phyloP scores from a whole-genome alignment of 2,888 invertebrate species.

The Dione vanillae region DNA sequence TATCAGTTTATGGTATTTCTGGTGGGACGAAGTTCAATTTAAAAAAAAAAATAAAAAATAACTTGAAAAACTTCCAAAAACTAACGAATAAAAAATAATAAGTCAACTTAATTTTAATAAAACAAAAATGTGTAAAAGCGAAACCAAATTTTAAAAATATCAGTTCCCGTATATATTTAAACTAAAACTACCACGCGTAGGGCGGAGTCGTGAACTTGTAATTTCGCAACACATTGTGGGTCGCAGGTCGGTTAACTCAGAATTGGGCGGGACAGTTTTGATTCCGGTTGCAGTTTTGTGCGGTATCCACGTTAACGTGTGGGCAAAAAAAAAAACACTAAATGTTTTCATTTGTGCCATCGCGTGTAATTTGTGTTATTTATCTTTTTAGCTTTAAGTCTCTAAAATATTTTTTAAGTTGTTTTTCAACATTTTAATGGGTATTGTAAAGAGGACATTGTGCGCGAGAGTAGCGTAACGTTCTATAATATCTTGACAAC shows the following conservation, averaged over 20 bases:
- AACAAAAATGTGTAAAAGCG: not conserved
- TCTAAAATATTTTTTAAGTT: not conserved
- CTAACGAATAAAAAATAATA: too few relatives aligned
- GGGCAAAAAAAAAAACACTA: slow-evolving; percentile 42
- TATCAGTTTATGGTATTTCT: not conserved
- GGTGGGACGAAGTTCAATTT: not conserved
- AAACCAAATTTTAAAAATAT: not conserved
- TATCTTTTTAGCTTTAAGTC: slow-evolving; percentile 14
- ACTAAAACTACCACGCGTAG: slow-evolving; percentile 31
- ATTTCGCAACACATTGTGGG: slow-evolving; percentile 49
- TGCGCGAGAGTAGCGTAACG: too few relatives aligned
- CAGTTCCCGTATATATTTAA: slow-evolving; percentile 24
- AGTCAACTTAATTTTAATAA: not conserved
- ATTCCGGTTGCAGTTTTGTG: slow-evolving; percentile 62
- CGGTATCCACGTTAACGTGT: slow-evolving; percentile 44
- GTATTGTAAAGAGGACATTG: too few relatives aligned
- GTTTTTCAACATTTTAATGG: not conserved
- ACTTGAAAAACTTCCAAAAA: too few relatives aligned
- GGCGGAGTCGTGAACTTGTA: slow-evolving; percentile 48
- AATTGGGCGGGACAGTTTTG: slow-evolving; percentile 55
- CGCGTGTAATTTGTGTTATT: slow-evolving; percentile 36
- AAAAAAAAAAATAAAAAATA: too few relatives aligned
- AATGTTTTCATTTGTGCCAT: slow-evolving; percentile 30
- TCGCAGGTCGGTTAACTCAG: slow-evolving; percentile 57
- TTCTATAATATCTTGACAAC: too few relatives aligned